These are phyloP conservation scores for Coregonus ussuriensis DNA, from an alignment of 2,797 vertebrate species.

Conservation along the genomic window DNA sequence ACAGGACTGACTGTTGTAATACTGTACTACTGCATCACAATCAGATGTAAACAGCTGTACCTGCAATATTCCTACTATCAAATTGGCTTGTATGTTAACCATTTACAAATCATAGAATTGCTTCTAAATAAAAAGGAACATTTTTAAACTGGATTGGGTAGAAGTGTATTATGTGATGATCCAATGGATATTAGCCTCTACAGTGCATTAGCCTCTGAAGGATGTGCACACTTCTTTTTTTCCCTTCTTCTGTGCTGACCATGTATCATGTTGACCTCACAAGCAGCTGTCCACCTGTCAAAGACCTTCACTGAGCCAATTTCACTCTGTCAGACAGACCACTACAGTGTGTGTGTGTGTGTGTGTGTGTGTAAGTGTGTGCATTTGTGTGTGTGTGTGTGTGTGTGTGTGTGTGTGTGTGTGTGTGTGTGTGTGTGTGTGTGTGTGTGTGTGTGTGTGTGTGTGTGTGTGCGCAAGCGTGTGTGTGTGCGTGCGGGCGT, in stretches of 20 bases:
- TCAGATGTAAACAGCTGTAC: conserved; percentile 63
- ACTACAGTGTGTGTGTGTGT: no score
- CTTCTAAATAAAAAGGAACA: conserved; percentile 68
- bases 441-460: background rate
- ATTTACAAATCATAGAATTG: conserved; percentile 60
- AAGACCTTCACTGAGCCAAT: background rate
- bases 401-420: background rate
- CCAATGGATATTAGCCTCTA: background rate
- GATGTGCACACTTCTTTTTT: conserved; percentile 3
- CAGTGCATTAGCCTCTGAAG: background rate
- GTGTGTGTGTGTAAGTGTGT: no score
- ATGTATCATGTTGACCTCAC: background rate
- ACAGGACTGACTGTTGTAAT: conserved; percentile 41
- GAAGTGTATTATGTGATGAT: background rate
- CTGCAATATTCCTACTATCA: conserved; percentile 67
- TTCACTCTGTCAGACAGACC: background rate
- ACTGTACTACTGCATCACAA: conserved; percentile 32
- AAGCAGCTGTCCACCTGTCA: background rate
- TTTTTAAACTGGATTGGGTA: conserved; percentile 32
- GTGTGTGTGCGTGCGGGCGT: no score
- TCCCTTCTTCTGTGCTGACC: no score
- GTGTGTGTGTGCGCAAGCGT: background rate
- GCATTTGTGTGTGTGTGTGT: background rate
- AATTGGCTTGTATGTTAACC: conserved; percentile 63
- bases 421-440: no score